Conservation (phyloP, 2,797 vertebrate species). For the Xerus rutilus region DNA sequence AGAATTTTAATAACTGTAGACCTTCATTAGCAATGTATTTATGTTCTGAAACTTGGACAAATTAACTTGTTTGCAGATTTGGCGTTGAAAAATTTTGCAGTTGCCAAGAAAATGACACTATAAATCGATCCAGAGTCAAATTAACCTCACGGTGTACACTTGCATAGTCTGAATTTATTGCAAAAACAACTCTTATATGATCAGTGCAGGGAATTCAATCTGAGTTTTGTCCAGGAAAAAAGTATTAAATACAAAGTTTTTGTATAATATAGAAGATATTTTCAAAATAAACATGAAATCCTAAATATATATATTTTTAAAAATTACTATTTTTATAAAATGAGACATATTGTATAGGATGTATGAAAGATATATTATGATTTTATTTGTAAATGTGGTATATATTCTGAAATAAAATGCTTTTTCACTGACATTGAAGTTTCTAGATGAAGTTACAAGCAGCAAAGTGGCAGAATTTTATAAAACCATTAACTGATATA, state of each 20-base stretch:
- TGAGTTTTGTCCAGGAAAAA: constrained; percentile 4
- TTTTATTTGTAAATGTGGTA: not conserved
- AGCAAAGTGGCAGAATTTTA: not conserved
- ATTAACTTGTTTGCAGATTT: constrained; percentile 64
- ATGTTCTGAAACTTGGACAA: constrained; percentile 33
- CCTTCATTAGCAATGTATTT: not conserved
- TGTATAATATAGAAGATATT: not conserved
- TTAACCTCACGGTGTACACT: not conserved
- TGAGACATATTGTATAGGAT: not conserved
- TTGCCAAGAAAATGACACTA: constrained; percentile 51
- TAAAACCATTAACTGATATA: not conserved
- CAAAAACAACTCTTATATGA: constrained; percentile 30
- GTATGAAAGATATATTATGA: not conserved
- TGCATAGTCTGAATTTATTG: constrained; percentile 51
- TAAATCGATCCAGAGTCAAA: not conserved
- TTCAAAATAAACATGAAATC: constrained; percentile 11
- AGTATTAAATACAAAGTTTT: not conserved
- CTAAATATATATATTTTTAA: not conserved
- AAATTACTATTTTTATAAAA: not conserved
- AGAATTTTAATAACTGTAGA: constrained; percentile 44
- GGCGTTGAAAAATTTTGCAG: constrained; percentile 32
- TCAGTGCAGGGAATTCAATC: not conserved
- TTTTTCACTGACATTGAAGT: not conserved
- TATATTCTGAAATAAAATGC: not conserved
- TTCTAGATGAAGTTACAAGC: not conserved